These are phyloP conservation scores for Fabriciana adippe DNA, from an alignment of 2,888 invertebrate genomes.

Conservation along the genomic window DNA sequence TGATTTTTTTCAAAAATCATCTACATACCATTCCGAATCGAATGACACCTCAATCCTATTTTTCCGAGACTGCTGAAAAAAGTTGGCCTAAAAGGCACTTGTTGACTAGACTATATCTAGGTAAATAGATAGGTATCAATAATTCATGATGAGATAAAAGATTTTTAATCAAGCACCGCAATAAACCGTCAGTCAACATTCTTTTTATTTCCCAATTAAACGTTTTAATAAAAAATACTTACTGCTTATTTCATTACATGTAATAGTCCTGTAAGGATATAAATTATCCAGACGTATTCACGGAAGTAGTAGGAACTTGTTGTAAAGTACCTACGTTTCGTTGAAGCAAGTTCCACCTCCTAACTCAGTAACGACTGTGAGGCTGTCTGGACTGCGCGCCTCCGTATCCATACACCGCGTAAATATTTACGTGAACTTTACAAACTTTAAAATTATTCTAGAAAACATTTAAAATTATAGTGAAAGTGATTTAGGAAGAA, in stretches of 20 bases:
- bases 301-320: constrained; percentile 48
- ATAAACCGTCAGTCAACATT: no score
- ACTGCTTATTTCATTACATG: background rate
- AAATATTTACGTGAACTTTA: constrained; percentile 67
- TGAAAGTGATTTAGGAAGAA: constrained; percentile 51
- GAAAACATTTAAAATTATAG: constrained; percentile 38
- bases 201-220: no score
- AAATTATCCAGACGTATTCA: constrained; percentile 9
- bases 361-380: constrained; percentile 66
- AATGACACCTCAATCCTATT: no score
- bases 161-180: no score
- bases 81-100: no score
- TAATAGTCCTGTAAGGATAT: constrained; percentile 23
- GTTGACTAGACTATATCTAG: no score
- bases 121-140: no score
- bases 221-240: no score
- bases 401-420: constrained; percentile 59
- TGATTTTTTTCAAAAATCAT: no score
- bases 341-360: constrained; percentile 32
- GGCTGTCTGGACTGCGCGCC: constrained; percentile 68
- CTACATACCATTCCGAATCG: no score
- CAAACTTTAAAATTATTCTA: constrained; percentile 56
- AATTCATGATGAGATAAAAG: no score
- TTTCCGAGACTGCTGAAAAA: no score
- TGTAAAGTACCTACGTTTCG: constrained; percentile 52